Evolutionary conservation across 2,113 vertebrate species (phyloP).

Genomic region (Talpa occidentalis): DNA sequence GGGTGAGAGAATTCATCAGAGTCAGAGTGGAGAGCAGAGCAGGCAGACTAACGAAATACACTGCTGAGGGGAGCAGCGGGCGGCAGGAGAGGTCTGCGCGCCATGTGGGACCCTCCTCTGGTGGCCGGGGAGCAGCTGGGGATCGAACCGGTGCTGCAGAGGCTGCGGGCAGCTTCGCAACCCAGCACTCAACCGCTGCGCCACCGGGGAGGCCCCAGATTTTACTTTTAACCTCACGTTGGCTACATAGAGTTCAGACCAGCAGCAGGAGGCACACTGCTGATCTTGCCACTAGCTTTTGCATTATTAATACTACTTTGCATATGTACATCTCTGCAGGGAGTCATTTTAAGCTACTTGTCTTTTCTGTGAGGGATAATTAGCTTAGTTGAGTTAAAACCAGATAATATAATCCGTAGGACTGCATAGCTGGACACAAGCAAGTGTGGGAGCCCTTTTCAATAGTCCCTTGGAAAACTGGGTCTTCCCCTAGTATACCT

Average conservation of each 20-base stretch:
- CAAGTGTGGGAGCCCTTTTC: background rate
- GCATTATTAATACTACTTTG: background rate
- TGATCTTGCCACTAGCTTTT: background rate
- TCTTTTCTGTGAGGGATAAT: background rate
- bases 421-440: background rate
- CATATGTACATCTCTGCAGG: background rate
- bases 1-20: too few relatives aligned
- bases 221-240: background rate
- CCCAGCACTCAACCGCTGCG: too few relatives aligned
- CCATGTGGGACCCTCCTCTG: too few relatives aligned
- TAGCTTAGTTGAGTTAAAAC: background rate
- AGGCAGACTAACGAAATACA: too few relatives aligned
- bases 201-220: too few relatives aligned
- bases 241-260: background rate
- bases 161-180: too few relatives aligned
- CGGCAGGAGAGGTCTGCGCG: too few relatives aligned
- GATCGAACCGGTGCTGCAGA: too few relatives aligned
- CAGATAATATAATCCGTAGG: background rate
- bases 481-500: background rate
- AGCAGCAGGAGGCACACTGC: background rate
- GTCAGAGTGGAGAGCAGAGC: too few relatives aligned
- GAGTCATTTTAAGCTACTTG: background rate
- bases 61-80: too few relatives aligned
- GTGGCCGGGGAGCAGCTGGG: too few relatives aligned
- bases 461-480: background rate